Evolutionary conservation across 2,888 invertebrate genomes (phyloP), one percentile per base, ranked within the genome.

Genomic region (Lypha dubia): DNA sequence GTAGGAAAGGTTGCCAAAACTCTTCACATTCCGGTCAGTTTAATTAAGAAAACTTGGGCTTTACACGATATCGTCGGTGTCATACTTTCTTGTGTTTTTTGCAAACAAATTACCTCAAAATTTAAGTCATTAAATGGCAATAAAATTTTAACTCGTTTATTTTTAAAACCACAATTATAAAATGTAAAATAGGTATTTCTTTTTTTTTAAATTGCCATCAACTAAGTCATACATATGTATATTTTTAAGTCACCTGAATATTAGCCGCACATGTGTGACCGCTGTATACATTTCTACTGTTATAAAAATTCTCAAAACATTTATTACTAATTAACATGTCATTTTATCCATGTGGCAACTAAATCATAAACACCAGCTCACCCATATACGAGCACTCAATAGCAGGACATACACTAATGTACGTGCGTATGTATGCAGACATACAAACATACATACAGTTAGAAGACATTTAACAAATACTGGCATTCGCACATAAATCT

Each of bases 291-390:
- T 68, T 24, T 68, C 22, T 71, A 28, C 28, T 49, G 56, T 49
- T 73, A 73, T 70, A 62, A 80, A 75, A 84, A 81, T 84, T 84
- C 67, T 74, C 58, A 58, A 84, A 84, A 84, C 81, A 84, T 84
- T 84, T 84, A 84, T 84, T 84, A 84, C 84, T 84, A 84, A 84
- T 84, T 84, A 84, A 84, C 84, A 84, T 84, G 84, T 84, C 84
- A 84, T 70, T 84, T 84, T 84, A 70, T 81, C 74, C 84, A 84
- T 84, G 73, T 84, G 84, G 81, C 84, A 84, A 84, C 68, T 84
- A 84, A 84, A 84, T 84, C 84, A 84, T 84, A 81, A 77, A 84
- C 81, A 84, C 77, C 81, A 81, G 81, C 84, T 81, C 84, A 81
- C 44, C 56, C 24, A 65, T 68, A 68, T 53, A n/a, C 32, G 11